phyloP scores from a whole-genome alignment of 2,888 invertebrate species.

The Melanophora roralis region DNA sequence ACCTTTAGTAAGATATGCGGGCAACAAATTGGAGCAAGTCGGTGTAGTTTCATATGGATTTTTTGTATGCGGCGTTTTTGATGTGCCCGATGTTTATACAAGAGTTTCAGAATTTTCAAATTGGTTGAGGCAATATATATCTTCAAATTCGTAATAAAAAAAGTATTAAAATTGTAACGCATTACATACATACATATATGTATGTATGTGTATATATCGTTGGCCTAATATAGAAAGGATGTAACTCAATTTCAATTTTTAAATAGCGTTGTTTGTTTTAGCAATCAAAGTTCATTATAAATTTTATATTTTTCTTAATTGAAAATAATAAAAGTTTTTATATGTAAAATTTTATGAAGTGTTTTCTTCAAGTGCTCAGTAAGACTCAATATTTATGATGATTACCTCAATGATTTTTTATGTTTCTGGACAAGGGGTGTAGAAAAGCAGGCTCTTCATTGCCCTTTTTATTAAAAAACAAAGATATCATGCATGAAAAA shows the following conservation, averaged over 20 bases:
- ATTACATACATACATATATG: neutral
- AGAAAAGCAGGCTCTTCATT: no score
- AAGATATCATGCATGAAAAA: no score
- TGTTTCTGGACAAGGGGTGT: no score
- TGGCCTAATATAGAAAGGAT: no score
- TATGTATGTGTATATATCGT: neutral
- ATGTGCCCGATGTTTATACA: constrained; percentile 74
- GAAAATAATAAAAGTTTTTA: neutral
- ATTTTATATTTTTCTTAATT: neutral
- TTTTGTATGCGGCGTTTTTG: constrained; percentile 69
- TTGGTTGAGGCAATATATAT: constrained; percentile 69
- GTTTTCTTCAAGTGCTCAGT: no score
- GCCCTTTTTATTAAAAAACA: no score
- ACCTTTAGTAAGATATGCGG: constrained; percentile 69
- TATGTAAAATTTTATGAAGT: no score
- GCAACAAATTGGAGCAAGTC: constrained; percentile 67
- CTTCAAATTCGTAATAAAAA: constrained; percentile 7
- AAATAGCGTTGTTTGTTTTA: no score
- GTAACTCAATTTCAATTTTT: no score
- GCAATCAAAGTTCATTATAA: no score
- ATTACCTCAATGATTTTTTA: no score
- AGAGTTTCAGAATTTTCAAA: constrained; percentile 72
- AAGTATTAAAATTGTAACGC: neutral
- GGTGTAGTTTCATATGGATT: constrained; percentile 75
- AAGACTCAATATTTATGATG: no score